A percentile compares a stretch with the other conserved stretches of the same genome.
phyloP scores from a whole-genome alignment of 2,888 invertebrate genomes.

The Pterostichus madidus region DNA sequence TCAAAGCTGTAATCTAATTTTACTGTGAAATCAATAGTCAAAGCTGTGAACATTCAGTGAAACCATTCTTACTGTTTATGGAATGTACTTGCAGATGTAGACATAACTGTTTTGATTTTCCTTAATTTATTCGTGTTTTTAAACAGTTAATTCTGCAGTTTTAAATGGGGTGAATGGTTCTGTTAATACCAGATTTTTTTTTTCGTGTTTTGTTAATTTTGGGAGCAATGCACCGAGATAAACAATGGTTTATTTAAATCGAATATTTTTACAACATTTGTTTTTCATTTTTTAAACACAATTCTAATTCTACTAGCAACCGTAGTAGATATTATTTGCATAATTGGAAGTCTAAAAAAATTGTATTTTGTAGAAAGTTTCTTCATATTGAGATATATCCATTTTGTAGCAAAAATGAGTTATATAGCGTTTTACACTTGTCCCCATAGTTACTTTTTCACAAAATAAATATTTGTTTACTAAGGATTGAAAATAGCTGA shows the following conservation, averaged over 20 bases:
- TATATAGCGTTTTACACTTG: no score
- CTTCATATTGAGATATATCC: no score
- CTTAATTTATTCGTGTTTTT: constrained; percentile 9
- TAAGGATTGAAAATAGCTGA: no score
- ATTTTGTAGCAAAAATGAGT: no score
- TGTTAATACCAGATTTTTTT: no score
- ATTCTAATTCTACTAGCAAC: no score
- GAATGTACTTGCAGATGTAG: not conserved
- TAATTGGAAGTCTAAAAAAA: no score
- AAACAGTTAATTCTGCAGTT: not conserved
- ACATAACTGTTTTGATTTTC: constrained; percentile 7
- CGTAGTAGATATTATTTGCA: no score
- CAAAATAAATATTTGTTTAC: no score
- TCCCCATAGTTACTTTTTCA: no score
- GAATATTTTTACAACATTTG: not conserved
- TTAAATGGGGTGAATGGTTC: constrained; percentile 3
- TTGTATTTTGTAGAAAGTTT: no score
- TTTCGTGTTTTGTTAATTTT: not conserved
- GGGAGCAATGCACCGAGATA: not conserved
- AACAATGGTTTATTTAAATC: not conserved
- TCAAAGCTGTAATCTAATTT: constrained; percentile 9
- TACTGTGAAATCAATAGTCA: constrained; percentile 14
- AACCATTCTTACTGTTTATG: not conserved
- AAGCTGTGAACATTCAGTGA: constrained; percentile 6
- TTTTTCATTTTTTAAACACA: no score